Evolutionary conservation across 2,113 vertebrate species (phyloP).

Genomic region (Dendrocopos noguchii): DNA sequence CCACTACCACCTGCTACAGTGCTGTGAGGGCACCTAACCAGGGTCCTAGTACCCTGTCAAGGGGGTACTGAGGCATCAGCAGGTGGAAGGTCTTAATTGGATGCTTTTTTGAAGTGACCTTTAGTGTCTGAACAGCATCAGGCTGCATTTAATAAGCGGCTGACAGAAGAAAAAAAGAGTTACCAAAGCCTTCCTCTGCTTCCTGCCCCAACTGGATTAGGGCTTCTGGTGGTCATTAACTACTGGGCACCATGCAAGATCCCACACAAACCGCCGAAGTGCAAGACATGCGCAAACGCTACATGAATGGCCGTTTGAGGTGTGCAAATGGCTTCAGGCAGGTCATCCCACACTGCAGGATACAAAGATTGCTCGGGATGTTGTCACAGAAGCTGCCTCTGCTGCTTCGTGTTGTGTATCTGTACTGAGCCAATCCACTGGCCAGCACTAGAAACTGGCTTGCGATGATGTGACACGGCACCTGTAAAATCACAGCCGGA

Average conservation of each 20-base stretch:
- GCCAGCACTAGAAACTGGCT: neutral
- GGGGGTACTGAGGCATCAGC: fast-evolving
- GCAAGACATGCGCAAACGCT: fast-evolving
- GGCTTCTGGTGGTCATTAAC: fast-evolving
- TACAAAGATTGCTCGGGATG: neutral
- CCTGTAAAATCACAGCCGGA: constrained; percentile 16
- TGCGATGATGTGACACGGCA: neutral
- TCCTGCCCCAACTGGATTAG: neutral
- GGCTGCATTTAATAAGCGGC: neutral
- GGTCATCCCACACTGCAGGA: fast-evolving
- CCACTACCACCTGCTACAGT: fast-evolving
- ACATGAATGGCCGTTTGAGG: neutral
- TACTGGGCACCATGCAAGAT: neutral
- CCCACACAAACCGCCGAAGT: no score
- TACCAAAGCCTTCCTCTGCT: neutral
- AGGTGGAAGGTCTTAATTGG: neutral
- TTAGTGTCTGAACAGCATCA: neutral
- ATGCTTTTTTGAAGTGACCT: neutral
- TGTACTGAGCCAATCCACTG: neutral
- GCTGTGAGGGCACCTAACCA: fast-evolving
- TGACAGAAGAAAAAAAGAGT: neutral
- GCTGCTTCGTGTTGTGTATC: fast-evolving
- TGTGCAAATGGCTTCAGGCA: neutral
- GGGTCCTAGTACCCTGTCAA: neutral
- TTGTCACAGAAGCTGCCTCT: neutral